Percentiles rank a stretch among this genome's conserved stretches.
phyloP scores from a whole-genome alignment of 2,797 vertebrate genomes.

The Euphonia xanthogaster region DNA sequence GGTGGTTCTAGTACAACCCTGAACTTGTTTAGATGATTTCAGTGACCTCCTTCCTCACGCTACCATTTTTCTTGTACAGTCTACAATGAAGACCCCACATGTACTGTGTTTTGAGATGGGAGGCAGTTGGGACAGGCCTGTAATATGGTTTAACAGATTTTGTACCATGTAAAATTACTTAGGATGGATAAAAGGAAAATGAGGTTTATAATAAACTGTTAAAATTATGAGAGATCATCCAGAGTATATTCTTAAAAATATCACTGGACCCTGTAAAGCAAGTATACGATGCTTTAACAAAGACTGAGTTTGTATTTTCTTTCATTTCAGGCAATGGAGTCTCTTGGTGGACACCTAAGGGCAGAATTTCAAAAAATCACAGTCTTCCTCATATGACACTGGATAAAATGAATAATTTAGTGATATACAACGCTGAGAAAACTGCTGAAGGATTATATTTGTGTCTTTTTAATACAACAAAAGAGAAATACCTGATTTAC shows the following conservation, averaged over 20 bases:
- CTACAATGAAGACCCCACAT: not conserved
- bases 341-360: slow-evolving; percentile 78
- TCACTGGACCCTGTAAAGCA: not conserved
- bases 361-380: slow-evolving; percentile 57
- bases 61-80: not conserved
- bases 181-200: not conserved
- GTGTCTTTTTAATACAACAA: slow-evolving; percentile 61
- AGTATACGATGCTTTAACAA: not conserved
- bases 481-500: slow-evolving; percentile 63
- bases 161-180: not conserved
- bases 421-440: slow-evolving; percentile 59
- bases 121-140: accelerated
- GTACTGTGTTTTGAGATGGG: not conserved
- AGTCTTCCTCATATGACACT: not conserved
- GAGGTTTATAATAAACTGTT: not conserved
- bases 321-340: slow-evolving; percentile 23
- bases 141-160: not conserved
- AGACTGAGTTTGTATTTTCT: not conserved
- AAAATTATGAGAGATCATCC: not conserved
- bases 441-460: slow-evolving; percentile 70
- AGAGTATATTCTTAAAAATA: not conserved
- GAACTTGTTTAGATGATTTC: not conserved
- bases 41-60: not conserved
- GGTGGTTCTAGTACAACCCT: not conserved
- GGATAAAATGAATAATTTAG: slow-evolving; percentile 52